Base-by-base conservation (phyloP, 2,888 invertebrate genomes). In the Portevinia maculata region DNA sequence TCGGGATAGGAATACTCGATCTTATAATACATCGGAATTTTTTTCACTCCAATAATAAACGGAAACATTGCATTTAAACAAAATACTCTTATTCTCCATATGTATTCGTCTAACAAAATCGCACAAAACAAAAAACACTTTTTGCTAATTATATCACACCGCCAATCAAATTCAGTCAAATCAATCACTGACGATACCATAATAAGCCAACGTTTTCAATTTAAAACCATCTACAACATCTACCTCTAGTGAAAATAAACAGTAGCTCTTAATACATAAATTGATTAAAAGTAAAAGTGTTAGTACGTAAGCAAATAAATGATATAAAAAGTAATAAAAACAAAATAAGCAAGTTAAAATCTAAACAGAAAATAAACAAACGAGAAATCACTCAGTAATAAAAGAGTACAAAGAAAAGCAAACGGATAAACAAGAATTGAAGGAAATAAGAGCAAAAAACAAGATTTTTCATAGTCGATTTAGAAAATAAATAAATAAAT, bases 241-340 rank as follows among this genome's bases (percentile, higher is more conserved):
- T 57, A 69, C 37, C 67, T 41, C 48, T 44, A 83, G 83, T 83
- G 78, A 83, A 83, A 83, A 78, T 78, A 78, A 78, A 83, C 83
- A 83, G 83, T 83, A 83, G 83, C 78, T 30, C 62, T 65, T 65
- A 59, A 83, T 57, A 78, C 78, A 78, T 78, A 83, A 83, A 83
- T 78, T 83, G 78, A 83, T 78, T 83, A 83, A 83, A 83, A 83
- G 83, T 83, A 83, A 83, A 83, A 83, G 83, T 83, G 83, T 78
- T 78, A 78, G 83, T 83, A 83, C 71, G 78, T 83, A 83, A 83
- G 78, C 78, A 83, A 78, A 83, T 83, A 83, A 70, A 57, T 60
- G 13, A 39, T 46, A 55, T n/a, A 67, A 69, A 48, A 60, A 67
- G 11, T 21, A 74, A 67, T 17, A 46, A 30, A 44, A 64, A 37